A percentile compares a stretch with the other conserved stretches of the same genome.
These are phyloP conservation scores for Frankliniella intonsa DNA, from an alignment of 2,888 invertebrate genomes.

Conservation along the genomic window DNA sequence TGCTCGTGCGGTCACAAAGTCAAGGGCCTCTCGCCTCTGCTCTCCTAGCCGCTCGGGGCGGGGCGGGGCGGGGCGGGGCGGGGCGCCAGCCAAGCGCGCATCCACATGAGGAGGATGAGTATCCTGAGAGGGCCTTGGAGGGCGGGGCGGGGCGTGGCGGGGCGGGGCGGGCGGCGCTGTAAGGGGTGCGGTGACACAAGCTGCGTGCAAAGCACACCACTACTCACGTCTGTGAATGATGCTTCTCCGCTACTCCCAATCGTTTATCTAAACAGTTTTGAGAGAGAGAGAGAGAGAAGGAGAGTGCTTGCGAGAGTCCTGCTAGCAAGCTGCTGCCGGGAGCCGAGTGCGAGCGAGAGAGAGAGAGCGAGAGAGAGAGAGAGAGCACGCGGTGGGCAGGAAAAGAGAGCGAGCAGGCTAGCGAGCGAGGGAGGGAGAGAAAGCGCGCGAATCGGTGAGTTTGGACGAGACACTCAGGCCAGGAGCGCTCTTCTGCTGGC, in stretches of 20 bases:
- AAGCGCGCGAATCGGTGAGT: slow-evolving; percentile 5
- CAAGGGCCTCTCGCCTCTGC: no score
- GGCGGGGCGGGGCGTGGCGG: not conserved
- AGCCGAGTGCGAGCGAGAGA: not conserved
- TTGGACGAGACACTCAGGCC: slow-evolving; percentile 23
- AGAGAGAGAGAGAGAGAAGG: slow-evolving; percentile 6
- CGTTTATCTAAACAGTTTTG: slow-evolving; percentile 27
- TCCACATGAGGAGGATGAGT: not conserved
- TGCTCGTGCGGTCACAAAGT: no score
- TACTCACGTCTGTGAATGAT: not conserved
- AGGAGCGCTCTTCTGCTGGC: slow-evolving; percentile 20
- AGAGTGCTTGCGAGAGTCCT: not conserved
- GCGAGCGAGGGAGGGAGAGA: not conserved
- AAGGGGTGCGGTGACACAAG: not conserved
- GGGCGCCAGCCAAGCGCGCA: not conserved
- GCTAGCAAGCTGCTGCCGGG: not conserved
- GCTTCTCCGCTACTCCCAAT: slow-evolving; percentile 21
- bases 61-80: not conserved
- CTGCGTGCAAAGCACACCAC: not conserved
- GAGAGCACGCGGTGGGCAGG: not conserved
- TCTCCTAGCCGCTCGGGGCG: no score
- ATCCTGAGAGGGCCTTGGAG: not conserved
- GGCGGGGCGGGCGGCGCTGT: not conserved
- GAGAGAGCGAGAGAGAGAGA: not conserved
- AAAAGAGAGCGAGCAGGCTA: not conserved